Evolutionary conservation across 2,113 vertebrate genomes (phyloP), one percentile per base, ranked within the genome.

Genomic region (Amphilophus citrinellus): DNA sequence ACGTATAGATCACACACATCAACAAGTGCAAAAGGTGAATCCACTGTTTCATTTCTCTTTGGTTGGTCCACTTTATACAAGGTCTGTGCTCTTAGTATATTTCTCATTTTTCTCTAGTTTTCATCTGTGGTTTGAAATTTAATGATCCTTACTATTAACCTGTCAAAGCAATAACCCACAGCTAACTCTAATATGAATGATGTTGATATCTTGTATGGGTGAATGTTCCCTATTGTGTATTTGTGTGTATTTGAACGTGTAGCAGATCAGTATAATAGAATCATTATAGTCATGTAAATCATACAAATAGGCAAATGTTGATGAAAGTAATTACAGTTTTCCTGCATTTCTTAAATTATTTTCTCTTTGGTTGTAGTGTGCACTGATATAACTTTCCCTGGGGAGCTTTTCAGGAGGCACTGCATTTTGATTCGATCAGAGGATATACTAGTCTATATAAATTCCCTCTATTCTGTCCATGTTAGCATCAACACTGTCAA

Each of bases 361-460:
- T 78, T 44, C 10, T 57, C 60, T 71, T 61, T 62, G 15, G n/a
- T 73, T 66, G 59, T 81, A 58, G 20, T 24, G 65, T 24, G 27
- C 6, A 7, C 22, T 24, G 66, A 73, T 78, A 56, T 75, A 63
- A 53, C 22, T 32, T 24, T 82, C 83, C 79, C 30, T 61, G 56
- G 76, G 63, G 60, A 82, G 61, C 2, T 14, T 89, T 85, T 80
- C 59, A 53, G 22, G 30, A 80, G 11, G 59, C 39, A 24, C 22
- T 56, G 47, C 75, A 58, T 78, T 82, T 84, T 83, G 7, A 79
- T 82, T 84, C 84, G 2, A 68, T 42, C 44, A 65, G 7, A 68
- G 53, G 24, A 82, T 61, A 53, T 32, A 53, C 44, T 6, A 22
- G 59, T 85, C 42, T 83, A 13, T 24, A 53, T 35, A 62, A 39